Percentiles rank a stretch among this genome's conserved stretches.
Evolutionary conservation across 2,888 invertebrate species (phyloP).

Genomic region (Pyrrhosoma nymphula): DNA sequence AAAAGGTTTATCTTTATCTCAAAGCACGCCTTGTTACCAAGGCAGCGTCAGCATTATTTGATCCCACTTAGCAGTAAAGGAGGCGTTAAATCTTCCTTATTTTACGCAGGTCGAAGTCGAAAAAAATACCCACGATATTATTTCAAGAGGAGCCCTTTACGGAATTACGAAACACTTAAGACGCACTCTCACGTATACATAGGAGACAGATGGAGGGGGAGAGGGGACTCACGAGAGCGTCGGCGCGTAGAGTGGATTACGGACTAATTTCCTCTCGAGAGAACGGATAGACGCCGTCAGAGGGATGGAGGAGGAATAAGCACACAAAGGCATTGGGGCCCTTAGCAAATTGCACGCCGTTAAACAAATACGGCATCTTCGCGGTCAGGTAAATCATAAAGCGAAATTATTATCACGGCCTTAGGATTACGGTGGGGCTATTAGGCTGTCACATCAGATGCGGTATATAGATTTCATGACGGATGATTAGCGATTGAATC

Average conservation of each 20-base stretch:
- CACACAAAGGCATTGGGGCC: slow-evolving; percentile 12
- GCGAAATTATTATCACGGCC: slow-evolving; percentile 15
- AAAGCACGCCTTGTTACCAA: background rate
- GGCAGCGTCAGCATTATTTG: slow-evolving; percentile 3
- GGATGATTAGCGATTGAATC: too few relatives aligned
- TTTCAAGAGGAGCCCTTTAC: background rate
- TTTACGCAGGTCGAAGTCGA: background rate
- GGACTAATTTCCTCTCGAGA: slow-evolving; percentile 54
- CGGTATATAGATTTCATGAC: too few relatives aligned
- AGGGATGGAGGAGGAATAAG: background rate
- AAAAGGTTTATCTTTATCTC: background rate
- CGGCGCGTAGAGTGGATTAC: slow-evolving; percentile 35
- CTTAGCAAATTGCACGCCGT: slow-evolving; percentile 25
- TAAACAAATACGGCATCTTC: slow-evolving; percentile 22
- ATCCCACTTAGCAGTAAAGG: background rate
- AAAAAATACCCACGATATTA: background rate
- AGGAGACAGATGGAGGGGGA: background rate
- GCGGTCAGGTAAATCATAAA: slow-evolving; percentile 35
- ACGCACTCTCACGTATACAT: background rate
- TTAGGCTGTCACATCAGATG: background rate
- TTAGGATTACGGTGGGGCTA: background rate
- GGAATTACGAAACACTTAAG: slow-evolving; percentile 31
- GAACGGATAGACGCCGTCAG: background rate
- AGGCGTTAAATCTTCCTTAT: background rate
- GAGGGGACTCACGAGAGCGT: background rate